These are phyloP conservation scores for Isoperla grammatica DNA, from an alignment of 2,888 invertebrate species.

Conservation along the genomic window DNA sequence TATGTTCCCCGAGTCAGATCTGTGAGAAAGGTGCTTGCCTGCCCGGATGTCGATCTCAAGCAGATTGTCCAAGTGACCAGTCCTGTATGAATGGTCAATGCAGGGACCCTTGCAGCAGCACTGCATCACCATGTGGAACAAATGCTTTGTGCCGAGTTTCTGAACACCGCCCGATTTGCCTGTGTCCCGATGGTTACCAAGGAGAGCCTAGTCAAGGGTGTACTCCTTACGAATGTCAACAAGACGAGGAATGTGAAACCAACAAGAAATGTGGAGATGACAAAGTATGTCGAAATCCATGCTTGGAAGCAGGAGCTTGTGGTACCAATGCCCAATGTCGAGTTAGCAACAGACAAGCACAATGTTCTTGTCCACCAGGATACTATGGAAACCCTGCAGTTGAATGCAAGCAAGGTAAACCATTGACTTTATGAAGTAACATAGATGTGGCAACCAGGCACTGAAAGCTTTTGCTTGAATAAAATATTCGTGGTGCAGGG, in stretches of 20 bases:
- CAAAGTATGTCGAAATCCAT: slow-evolving; percentile 77
- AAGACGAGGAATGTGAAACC: slow-evolving; percentile 68
- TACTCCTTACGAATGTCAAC: slow-evolving; percentile 68
- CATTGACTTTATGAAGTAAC: no score
- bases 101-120: slow-evolving; percentile 60
- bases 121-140: slow-evolving; percentile 65
- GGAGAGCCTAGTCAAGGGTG: slow-evolving; percentile 75
- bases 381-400: slow-evolving; percentile 64
- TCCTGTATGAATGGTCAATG: slow-evolving; percentile 67
- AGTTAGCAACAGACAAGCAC: slow-evolving; percentile 66
- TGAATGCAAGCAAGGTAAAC: slow-evolving; percentile 58
- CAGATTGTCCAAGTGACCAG: slow-evolving; percentile 72
- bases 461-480: no score
- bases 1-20: slow-evolving; percentile 48
- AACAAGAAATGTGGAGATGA: slow-evolving; percentile 67
- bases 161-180: slow-evolving; percentile 76
- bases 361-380: slow-evolving; percentile 70
- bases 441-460: no score
- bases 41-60: slow-evolving; percentile 72
- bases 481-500: no score
- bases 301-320: slow-evolving; percentile 67
- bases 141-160: slow-evolving; percentile 74
- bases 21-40: slow-evolving; percentile 55
- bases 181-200: slow-evolving; percentile 80
- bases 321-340: slow-evolving; percentile 82